Conservation (phyloP, 1,140 invertebrate genomes). For the Oncopeltus fasciatus region DNA sequence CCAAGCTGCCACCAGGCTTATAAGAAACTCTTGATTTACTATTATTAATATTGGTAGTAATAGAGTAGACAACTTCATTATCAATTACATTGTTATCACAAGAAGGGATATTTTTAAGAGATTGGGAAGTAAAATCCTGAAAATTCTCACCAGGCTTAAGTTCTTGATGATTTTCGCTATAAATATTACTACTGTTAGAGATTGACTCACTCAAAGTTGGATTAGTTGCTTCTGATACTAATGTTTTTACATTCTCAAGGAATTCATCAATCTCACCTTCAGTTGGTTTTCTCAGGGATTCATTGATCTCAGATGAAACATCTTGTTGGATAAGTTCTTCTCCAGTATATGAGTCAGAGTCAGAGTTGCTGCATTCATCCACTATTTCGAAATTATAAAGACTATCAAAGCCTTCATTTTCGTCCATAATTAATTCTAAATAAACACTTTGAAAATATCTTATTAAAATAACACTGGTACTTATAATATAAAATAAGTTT, state of each 20-base stretch:
- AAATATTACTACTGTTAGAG: not conserved
- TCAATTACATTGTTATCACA: not conserved
- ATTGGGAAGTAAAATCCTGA: not conserved
- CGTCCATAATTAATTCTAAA: not conserved
- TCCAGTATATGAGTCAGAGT: no score
- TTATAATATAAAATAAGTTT: no score
- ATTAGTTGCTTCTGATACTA: not conserved
- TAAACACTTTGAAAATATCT: no score
- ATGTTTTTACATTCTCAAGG: not conserved
- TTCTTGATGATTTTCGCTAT: no score
- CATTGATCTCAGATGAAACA: not conserved
- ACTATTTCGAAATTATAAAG: not conserved
- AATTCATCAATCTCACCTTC: slow-evolving; percentile 9
- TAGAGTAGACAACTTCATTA: not conserved
- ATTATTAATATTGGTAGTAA: not conserved
- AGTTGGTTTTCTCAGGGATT: not conserved
- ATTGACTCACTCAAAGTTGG: not conserved
- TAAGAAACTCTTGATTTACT: slow-evolving; percentile 2
- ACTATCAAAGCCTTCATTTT: not conserved
- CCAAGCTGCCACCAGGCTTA: slow-evolving; percentile 2
- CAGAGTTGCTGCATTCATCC: not conserved
- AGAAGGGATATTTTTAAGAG: not conserved
- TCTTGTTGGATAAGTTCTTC: not conserved
- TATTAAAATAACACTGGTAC: no score
- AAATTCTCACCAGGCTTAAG: not conserved